Evolutionary conservation across 2,797 vertebrate species (phyloP).

Genomic region (Centroberyx gerrardi): DNA sequence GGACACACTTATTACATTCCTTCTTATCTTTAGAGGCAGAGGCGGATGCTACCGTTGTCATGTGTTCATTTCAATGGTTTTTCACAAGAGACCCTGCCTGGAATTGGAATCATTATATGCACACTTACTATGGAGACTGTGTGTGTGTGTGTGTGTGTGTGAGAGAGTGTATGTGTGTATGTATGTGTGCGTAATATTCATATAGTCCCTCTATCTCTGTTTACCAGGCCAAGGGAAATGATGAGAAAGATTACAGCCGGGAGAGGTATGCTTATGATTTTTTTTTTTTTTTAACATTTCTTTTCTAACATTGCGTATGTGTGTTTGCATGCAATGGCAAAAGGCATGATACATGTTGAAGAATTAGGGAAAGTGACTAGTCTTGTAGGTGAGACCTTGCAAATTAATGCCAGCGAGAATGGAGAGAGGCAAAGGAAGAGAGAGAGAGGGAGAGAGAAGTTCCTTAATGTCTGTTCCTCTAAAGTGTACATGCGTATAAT

Average conservation of each 20-base stretch:
- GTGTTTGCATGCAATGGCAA: background rate
- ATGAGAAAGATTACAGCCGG: conserved; percentile 47
- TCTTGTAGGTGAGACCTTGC: background rate
- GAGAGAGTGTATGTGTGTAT: conserved; percentile 7
- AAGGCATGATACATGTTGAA: background rate
- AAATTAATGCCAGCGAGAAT: background rate
- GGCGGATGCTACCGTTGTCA: conserved; percentile 62
- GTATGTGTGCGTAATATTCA: conserved; percentile 6
- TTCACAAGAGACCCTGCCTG: conserved; percentile 44
- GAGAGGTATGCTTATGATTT: background rate
- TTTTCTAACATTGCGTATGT: background rate
- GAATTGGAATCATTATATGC: conserved; percentile 50
- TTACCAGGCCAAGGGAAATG: conserved; percentile 41
- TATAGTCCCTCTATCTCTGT: conserved; percentile 46
- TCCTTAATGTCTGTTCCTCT: too few relatives aligned
- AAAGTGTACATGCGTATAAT: background rate
- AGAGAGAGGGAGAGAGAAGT: background rate
- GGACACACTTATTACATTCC: conserved; percentile 72
- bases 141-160: conserved; percentile 1
- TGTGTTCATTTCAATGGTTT: conserved; percentile 61
- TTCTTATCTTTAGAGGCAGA: conserved; percentile 74
- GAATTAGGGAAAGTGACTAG: background rate
- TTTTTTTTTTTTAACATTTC: background rate
- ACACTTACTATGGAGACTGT: conserved; percentile 20
- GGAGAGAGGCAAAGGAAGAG: background rate